Percentiles rank a stretch among this genome's conserved stretches.
Evolutionary conservation across 35 echinoderm and acorn worm species (phyloP).

Genomic region (Anneissia japonica): DNA sequence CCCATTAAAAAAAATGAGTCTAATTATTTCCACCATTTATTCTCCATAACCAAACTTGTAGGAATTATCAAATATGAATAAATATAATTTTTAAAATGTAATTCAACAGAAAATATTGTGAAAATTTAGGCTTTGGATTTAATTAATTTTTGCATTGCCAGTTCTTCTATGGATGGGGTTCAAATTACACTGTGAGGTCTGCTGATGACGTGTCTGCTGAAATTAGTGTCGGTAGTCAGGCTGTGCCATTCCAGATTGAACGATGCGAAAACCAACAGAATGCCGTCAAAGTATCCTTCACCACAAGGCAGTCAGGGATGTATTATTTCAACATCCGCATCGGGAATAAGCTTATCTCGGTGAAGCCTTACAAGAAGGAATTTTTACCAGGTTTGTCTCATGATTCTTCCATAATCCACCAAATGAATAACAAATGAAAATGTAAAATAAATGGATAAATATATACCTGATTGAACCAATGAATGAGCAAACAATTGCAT

Average conservation of each 20-base stretch:
- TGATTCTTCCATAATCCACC: not conserved
- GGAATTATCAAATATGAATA: too few relatives aligned
- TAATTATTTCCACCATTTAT: too few relatives aligned
- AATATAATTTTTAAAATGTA: too few relatives aligned
- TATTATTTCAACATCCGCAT: conserved; percentile 51
- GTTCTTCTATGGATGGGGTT: conserved; percentile 85
- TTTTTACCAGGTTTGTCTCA: conserved; percentile 59
- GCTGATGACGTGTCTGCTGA: conserved; percentile 51
- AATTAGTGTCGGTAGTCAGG: conserved; percentile 53
- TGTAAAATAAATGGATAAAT: too few relatives aligned
- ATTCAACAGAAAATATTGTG: not conserved
- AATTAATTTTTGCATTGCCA: conserved; percentile 14
- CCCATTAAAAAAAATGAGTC: too few relatives aligned
- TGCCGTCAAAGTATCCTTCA: conserved; percentile 71
- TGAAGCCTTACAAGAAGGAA: conserved; percentile 68
- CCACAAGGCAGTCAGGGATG: conserved; percentile 56
- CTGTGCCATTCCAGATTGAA: conserved; percentile 64
- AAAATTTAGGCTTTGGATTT: not conserved
- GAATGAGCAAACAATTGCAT: too few relatives aligned
- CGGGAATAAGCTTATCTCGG: conserved; percentile 39
- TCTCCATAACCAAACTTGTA: too few relatives aligned
- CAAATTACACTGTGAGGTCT: conserved; percentile 33
- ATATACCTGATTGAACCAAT: too few relatives aligned
- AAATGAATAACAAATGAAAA: not conserved
- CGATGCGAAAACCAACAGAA: conserved; percentile 33